Conservation (phyloP, 2,888 invertebrate species). For the Cephus nigrinus region DNA sequence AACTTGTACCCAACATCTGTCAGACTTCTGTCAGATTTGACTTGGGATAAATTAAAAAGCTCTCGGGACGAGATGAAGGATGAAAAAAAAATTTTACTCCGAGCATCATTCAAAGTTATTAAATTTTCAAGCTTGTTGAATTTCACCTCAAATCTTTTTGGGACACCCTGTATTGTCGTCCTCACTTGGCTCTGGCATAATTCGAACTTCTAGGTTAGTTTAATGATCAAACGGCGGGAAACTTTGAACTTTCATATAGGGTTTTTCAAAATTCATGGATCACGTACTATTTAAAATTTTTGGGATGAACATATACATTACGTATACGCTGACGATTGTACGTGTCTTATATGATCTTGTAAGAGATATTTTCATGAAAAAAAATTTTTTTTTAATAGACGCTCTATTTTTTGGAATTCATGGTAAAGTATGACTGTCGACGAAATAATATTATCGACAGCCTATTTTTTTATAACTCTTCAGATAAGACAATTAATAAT, state of each 20-base stretch:
- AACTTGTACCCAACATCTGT: not conserved
- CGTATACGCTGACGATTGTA: no score
- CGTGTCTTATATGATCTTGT: not conserved
- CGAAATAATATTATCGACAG: no score
- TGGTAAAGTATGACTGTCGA: no score
- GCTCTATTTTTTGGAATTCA: not conserved
- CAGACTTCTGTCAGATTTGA: not conserved
- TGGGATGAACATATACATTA: no score
- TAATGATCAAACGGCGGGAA: no score
- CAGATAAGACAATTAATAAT: not conserved
- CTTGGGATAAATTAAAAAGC: not conserved
- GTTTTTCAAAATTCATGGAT: no score
- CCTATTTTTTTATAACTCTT: not conserved
- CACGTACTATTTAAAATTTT: no score
- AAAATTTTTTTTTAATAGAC: no score
- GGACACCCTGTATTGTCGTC: not conserved
- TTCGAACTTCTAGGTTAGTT: not conserved
- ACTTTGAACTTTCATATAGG: no score
- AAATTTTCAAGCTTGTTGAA: not conserved
- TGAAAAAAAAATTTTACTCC: not conserved
- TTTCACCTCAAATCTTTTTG: not conserved
- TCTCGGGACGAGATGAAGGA: not conserved
- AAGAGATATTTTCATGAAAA: not conserved
- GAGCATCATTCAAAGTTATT: not conserved
- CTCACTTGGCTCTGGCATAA: not conserved